Evolutionary conservation across 2,888 invertebrate genomes (phyloP), one percentile per base, ranked within the genome.

Genomic region (Microchrysa polita): DNA sequence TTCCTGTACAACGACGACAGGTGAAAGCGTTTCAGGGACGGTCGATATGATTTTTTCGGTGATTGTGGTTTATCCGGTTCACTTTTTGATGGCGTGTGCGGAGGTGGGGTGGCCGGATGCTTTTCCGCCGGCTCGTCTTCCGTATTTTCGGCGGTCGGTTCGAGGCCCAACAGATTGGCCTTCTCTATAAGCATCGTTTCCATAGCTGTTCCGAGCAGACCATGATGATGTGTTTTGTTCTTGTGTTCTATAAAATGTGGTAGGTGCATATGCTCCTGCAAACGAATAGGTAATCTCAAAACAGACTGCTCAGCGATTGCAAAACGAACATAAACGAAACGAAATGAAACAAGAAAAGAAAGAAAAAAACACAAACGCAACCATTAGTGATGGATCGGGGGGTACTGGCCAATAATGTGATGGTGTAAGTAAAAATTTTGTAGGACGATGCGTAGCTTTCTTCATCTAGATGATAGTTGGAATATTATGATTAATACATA

Each of bases 151-250:
- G 59, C 22, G 22, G 82, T 81, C 1, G 82, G 78, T 59, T 79
- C 79, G 10, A 79, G 80, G 20, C 83, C 82, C 42, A 83, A 77
- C 53, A 83, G 75, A 74, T 80, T 81, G 12, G 81, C 79, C 78
- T 83, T 82, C 67, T 83, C 83, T 52, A 83, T 78, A 22, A 83
- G 77, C 73, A 83, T 81, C 18, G 82, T 81, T 77, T 83, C 81
- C 80, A 83, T 81, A 34, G 83, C 83, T 7, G 83, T 83, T 77
- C 81, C 80, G 12, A 82, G 74, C 71, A 83, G 78, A 63, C 81
- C 78, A 77, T 79, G 78, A 52, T 77, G 74, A 75, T 79, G 77
- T 44, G 79, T 74, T 74, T 74, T 57, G 20, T 23, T 22, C 59
- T 73, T 73, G 48, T 69, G 63, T 14, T 75, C 75, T 20, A 23